These are phyloP conservation scores for Pandemis corylana DNA, from an alignment of 2,888 invertebrate species.

Conservation along the genomic window DNA sequence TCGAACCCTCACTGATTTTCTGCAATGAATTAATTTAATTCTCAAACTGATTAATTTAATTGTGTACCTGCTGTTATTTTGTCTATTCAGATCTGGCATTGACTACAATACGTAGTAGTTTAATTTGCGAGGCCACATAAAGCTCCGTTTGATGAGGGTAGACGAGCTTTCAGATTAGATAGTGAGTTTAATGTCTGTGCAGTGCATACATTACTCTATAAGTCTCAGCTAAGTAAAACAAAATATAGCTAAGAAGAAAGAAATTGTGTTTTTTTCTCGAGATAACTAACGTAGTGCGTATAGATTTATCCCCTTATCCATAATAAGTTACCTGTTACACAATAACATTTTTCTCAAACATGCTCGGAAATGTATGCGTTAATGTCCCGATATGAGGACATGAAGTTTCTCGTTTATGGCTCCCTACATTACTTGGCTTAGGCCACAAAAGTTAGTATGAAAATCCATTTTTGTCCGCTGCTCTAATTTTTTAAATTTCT, in stretches of 20 bases:
- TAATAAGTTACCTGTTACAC: no score
- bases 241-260: neutral
- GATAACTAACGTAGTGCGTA: neutral
- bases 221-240: neutral
- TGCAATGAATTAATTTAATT: no score
- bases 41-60: neutral
- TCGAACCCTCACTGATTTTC: no score
- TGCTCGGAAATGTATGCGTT: no score
- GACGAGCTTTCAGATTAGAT: constrained; percentile 57
- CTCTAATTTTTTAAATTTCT: no score
- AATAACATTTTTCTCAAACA: no score
- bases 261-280: neutral
- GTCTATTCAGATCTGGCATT: neutral
- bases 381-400: no score
- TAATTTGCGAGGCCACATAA: constrained; percentile 65
- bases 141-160: constrained; percentile 66
- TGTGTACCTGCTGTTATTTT: constrained; percentile 10
- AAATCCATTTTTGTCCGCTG: no score
- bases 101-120: constrained; percentile 53
- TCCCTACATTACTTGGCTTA: no score
- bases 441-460: no score
- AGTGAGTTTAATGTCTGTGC: constrained; percentile 49
- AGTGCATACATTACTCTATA: constrained; percentile 17
- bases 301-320: neutral
- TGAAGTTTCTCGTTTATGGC: no score